Evolutionary conservation across 1,140 invertebrate genomes (phyloP).

Genomic region (Pseudomyrmex cubaensis): DNA sequence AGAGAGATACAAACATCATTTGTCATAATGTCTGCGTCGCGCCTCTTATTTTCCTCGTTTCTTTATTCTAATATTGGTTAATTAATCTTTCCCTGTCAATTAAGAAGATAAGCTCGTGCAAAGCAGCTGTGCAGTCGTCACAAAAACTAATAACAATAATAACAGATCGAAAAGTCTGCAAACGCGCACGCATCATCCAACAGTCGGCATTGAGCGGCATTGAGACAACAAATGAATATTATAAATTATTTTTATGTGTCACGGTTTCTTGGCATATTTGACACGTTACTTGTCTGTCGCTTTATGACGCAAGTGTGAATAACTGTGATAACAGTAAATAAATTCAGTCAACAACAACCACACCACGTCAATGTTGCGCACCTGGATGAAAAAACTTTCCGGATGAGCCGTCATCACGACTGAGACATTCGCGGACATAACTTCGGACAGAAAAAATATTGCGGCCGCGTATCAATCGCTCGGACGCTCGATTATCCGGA

Average conservation of each 20-base stretch:
- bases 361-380: background rate
- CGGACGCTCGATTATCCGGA: conserved; percentile 45
- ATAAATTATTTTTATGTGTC: background rate
- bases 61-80: conserved; percentile 14
- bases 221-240: conserved; percentile 13
- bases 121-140: conserved; percentile 17
- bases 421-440: conserved; percentile 25
- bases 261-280: background rate
- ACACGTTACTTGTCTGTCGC: too few relatives aligned
- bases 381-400: background rate
- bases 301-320: background rate
- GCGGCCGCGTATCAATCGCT: conserved; percentile 59
- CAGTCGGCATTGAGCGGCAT: background rate
- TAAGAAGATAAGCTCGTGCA: background rate
- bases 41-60: conserved; percentile 37
- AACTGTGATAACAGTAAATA: too few relatives aligned
- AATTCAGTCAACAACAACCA: background rate
- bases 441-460: conserved; percentile 36
- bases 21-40: conserved; percentile 59
- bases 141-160: background rate
- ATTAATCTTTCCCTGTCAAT: conserved; percentile 44
- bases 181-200: background rate
- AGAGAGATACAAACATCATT: conserved; percentile 71
- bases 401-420: background rate
- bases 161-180: background rate